phyloP scores from a whole-genome alignment of 1,140 invertebrate genomes.

The Drosophila mauritiana region DNA sequence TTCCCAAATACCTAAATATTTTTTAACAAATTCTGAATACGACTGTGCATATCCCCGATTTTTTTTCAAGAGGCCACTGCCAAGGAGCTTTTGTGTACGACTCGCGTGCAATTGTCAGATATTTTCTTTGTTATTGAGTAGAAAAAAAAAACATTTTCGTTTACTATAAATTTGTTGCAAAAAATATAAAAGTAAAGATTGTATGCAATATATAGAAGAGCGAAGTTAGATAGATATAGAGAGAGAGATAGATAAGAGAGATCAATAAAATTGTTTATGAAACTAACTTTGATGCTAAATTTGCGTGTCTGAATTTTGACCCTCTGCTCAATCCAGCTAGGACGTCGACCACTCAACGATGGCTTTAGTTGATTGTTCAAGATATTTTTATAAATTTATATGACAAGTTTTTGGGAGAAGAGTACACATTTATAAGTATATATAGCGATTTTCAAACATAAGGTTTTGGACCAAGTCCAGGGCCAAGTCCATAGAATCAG shows the following conservation, averaged over 20 bases:
- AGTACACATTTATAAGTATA: slow-evolving; percentile 58
- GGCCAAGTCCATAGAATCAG: slow-evolving; percentile 31
- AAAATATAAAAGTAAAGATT: slow-evolving; percentile 57
- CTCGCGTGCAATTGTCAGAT: slow-evolving; percentile 34
- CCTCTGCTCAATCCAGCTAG: slow-evolving; percentile 85
- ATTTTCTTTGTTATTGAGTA: slow-evolving; percentile 19
- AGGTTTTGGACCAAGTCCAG: slow-evolving; percentile 2
- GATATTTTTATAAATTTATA: slow-evolving; percentile 60
- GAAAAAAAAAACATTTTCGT: slow-evolving; percentile 21
- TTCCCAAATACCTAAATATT: too few species aligned
- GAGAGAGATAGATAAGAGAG: slow-evolving; percentile 68
- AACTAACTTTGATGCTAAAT: slow-evolving; percentile 85
- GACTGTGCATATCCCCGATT: too few species aligned
- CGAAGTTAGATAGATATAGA: slow-evolving; percentile 62
- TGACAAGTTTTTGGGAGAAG: slow-evolving; percentile 51
- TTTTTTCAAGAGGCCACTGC: background rate
- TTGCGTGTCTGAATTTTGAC: slow-evolving; percentile 85
- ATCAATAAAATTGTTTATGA: slow-evolving; percentile 81
- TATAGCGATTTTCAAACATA: slow-evolving; percentile 33
- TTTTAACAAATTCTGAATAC: background rate
- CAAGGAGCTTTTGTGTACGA: slow-evolving; percentile 29
- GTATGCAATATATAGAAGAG: slow-evolving; percentile 75
- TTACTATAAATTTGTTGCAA: slow-evolving; percentile 51
- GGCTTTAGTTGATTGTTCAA: slow-evolving; percentile 79
- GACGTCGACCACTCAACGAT: slow-evolving; percentile 85